Base-by-base conservation (phyloP, 2,888 invertebrate genomes). In the Athalia cordata region DNA sequence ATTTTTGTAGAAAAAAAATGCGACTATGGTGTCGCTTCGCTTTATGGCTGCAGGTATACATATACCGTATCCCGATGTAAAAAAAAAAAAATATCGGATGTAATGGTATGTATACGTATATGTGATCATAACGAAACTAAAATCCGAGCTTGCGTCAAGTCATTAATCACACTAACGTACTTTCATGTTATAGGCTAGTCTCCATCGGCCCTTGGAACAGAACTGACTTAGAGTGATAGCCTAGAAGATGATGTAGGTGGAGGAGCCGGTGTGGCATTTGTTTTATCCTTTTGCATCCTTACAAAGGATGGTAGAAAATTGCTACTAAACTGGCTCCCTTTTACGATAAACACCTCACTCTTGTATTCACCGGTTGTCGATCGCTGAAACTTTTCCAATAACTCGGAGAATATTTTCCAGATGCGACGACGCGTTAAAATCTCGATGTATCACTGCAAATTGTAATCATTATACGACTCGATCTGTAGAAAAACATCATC, bases 141-240 rank as follows among this genome's bases (percentile, higher is more conserved):
- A 75, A 75, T 75, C 62, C 75, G 64, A 52, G 62, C 75, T 75
- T 50, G 75, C 62, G 75, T 75, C 75, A 75, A 75, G 64, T 62
- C 75, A 75, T 75, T 75, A 75, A 75, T 75, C 75, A 75, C 64
- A 50, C 61, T 50, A 29, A 29, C 50, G 64, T 75, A 75, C 62
- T 50, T 75, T 75, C 29, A 75, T 75, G 74, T 75, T 75, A 29
- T 29, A 62, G 72, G 72, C 75, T 75, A 75, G 75, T 75, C 75
- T 50, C 62, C 50, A 50, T 47, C 43, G 45, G 43, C 29, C 75
- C 75, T 43, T 75, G 61, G 75, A 29, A 29, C 50, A 62, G 64
- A 75, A 52, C 62, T 75, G 75, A 75, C 75, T 75, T 75, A 50
- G 75, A 75, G 75, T 75, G 75, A 75, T 75, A 75, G 75, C 75